phyloP scores from a whole-genome alignment of 2,113 vertebrate species.

The Dicaeum eximium region DNA sequence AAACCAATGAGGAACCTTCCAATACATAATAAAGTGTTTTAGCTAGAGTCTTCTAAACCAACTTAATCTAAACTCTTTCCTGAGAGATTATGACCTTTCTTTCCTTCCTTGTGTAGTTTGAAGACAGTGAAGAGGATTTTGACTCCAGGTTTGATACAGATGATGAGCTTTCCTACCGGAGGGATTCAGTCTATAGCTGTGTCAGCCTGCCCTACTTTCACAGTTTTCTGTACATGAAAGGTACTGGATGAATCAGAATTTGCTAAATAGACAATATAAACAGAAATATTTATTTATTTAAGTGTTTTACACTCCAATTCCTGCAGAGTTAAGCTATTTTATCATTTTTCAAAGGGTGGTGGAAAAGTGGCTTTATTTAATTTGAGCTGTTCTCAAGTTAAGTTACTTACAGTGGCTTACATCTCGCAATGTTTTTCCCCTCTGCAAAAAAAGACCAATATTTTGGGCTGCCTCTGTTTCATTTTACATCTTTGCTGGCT shows the following conservation, averaged over 20 bases:
- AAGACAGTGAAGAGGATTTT: slow-evolving; percentile 98
- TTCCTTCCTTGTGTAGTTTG: slow-evolving; percentile 77
- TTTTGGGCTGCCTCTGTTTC: background rate
- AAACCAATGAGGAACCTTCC: background rate
- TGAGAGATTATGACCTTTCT: background rate
- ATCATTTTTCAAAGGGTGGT: background rate
- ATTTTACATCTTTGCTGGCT: background rate
- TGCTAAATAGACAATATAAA: background rate
- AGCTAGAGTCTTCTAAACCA: background rate
- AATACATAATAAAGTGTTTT: background rate
- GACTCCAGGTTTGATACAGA: slow-evolving; percentile 90
- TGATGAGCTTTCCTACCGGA: slow-evolving; percentile 87
- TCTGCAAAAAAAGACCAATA: background rate
- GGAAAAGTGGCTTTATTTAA: background rate
- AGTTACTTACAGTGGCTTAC: background rate
- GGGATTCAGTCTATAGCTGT: slow-evolving; percentile 96
- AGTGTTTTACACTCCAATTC: background rate
- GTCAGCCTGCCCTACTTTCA: slow-evolving; percentile 97
- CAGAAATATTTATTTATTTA: background rate
- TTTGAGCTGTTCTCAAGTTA: background rate
- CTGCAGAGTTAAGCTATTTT: background rate
- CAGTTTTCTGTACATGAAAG: slow-evolving; percentile 96
- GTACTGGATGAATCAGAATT: slow-evolving; percentile 60
- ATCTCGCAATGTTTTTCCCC: background rate
- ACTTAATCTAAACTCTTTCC: background rate